Evolutionary conservation across 2,113 vertebrate genomes (phyloP).

Genomic region (Spermophilus dauricus): DNA sequence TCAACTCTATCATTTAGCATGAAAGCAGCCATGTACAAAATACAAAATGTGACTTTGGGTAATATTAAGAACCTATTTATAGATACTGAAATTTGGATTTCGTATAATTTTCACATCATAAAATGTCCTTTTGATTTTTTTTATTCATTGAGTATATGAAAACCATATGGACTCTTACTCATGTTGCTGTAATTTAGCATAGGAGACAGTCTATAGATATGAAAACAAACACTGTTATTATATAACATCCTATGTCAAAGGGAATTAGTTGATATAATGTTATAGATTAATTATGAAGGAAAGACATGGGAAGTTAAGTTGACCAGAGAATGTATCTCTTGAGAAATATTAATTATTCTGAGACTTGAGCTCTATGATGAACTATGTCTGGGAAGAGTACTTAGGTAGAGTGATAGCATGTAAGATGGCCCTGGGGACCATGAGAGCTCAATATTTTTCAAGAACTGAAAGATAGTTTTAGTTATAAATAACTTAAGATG

Average conservation of each 20-base stretch:
- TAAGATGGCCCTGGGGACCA: not conserved
- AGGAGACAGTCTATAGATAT: not conserved
- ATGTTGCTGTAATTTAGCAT: conserved; percentile 3
- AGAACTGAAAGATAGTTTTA: conserved; percentile 41
- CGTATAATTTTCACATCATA: not conserved
- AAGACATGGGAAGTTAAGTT: not conserved
- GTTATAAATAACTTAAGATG: conserved; percentile 11
- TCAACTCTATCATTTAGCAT: not conserved
- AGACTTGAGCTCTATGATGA: conserved; percentile 23
- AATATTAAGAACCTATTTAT: conserved; percentile 47
- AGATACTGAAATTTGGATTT: conserved; percentile 23
- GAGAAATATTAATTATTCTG: not conserved
- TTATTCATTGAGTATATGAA: not conserved
- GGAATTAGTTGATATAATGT: conserved; percentile 7
- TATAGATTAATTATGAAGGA: conserved; percentile 24
- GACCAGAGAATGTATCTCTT: not conserved
- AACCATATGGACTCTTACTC: not conserved
- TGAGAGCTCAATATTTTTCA: conserved; percentile 29
- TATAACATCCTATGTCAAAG: not conserved
- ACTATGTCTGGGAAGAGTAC: not conserved
- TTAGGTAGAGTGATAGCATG: not conserved
- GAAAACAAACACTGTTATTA: not conserved
- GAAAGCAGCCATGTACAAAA: not conserved
- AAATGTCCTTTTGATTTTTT: conserved; percentile 40
- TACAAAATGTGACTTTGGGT: not conserved